phyloP scores from a whole-genome alignment of 2,113 vertebrate genomes.

The Pelecanoides urinatrix region DNA sequence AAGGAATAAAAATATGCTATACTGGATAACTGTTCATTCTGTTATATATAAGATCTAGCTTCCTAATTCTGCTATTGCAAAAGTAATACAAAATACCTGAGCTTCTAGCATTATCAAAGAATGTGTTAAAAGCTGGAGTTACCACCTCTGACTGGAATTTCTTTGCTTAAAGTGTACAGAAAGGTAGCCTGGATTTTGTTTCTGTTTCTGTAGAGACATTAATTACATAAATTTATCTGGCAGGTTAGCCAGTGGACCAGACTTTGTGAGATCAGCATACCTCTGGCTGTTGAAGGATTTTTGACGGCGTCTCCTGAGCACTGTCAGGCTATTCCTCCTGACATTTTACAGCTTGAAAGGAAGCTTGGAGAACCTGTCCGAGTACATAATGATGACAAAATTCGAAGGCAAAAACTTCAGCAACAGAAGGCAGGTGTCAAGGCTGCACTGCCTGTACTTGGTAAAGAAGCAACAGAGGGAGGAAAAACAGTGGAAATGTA shows the following conservation, averaged over 20 bases:
- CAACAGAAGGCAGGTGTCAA: slow-evolving; percentile 64
- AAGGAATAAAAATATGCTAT: neutral
- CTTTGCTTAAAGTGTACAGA: neutral
- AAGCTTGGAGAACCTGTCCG: slow-evolving; percentile 90
- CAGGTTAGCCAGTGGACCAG: slow-evolving; percentile 98
- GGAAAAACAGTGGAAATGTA: neutral
- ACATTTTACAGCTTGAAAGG: slow-evolving; percentile 84
- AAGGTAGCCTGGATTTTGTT: neutral
- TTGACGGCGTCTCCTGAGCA: slow-evolving; percentile 64
- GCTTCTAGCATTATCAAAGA: neutral
- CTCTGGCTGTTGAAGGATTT: slow-evolving; percentile 85
- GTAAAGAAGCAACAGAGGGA: neutral
- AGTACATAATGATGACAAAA: slow-evolving; percentile 97
- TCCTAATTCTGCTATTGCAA: neutral
- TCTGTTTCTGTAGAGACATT: neutral
- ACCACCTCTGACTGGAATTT: neutral
- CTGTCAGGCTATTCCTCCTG: slow-evolving; percentile 71
- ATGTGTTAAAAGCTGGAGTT: neutral
- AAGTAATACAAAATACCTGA: neutral
- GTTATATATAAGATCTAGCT: neutral
- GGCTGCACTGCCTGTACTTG: neutral
- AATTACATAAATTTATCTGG: neutral
- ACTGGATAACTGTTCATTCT: neutral
- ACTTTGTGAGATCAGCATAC: slow-evolving; percentile 93
- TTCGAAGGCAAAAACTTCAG: slow-evolving; percentile 90